phyloP scores from a whole-genome alignment of 2,113 vertebrate species.

The Bujurquina vittata region DNA sequence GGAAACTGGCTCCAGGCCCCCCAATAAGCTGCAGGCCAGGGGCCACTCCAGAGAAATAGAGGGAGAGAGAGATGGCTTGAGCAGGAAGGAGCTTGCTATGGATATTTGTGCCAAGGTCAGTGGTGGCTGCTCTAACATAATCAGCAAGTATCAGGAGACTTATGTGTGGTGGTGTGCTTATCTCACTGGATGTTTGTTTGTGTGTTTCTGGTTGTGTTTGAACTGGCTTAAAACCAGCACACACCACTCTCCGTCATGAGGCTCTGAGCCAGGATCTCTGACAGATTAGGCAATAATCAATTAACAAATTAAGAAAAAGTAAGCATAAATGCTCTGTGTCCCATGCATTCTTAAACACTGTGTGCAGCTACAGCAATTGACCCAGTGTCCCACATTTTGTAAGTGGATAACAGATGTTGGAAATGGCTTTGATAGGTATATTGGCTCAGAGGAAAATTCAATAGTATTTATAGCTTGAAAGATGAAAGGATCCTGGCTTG shows the following conservation, averaged over 20 bases:
- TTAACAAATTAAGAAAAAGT: slow-evolving; percentile 68
- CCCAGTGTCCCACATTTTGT: slow-evolving; percentile 31
- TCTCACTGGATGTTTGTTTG: slow-evolving; percentile 35
- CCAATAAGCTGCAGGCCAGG: slow-evolving; percentile 71
- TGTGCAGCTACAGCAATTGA: slow-evolving; percentile 46
- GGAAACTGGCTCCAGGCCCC: slow-evolving; percentile 71
- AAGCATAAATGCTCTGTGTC: slow-evolving; percentile 40
- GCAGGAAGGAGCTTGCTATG: slow-evolving; percentile 11
- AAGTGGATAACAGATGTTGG: slow-evolving; percentile 70
- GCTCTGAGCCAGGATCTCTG: slow-evolving; percentile 41
- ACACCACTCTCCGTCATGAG: neutral
- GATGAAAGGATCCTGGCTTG: slow-evolving; percentile 73
- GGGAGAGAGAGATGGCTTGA: slow-evolving; percentile 28
- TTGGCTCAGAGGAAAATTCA: slow-evolving; percentile 70
- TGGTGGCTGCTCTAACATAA: slow-evolving; percentile 53
- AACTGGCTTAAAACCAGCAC: slow-evolving; percentile 1
- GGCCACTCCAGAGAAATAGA: slow-evolving; percentile 59
- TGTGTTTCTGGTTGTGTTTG: slow-evolving; percentile 14
- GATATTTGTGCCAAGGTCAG: slow-evolving; percentile 70
- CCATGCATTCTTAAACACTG: slow-evolving; percentile 40
- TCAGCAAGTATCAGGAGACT: slow-evolving; percentile 58
- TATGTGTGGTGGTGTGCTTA: slow-evolving; percentile 48
- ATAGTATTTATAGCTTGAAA: slow-evolving; percentile 70
- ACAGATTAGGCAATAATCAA: slow-evolving; percentile 63
- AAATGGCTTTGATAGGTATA: slow-evolving; percentile 73